Evolutionary conservation across 2,888 invertebrate species (phyloP).

Genomic region (Acleris emargana): DNA sequence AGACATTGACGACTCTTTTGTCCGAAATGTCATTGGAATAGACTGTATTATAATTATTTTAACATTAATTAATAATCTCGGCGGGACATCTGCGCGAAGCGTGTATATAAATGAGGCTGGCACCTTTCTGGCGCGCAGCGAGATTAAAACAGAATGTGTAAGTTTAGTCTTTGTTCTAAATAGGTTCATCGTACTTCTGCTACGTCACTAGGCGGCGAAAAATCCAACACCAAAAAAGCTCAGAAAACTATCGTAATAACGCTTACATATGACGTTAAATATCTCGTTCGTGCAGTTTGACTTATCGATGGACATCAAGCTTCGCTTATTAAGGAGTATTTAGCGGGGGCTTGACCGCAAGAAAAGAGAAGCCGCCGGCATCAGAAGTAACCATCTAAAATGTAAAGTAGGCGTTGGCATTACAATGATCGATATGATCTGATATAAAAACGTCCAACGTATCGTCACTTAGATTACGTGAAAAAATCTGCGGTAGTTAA

Average conservation of each 20-base stretch:
- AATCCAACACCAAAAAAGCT: constrained; percentile 1
- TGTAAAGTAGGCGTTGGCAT: constrained; percentile 32
- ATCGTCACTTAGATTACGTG: constrained; percentile 23
- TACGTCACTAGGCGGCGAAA: constrained; percentile 2
- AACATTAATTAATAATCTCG: constrained; percentile 29
- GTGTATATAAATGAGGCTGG: constrained; percentile 33
- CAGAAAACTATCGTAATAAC: constrained; percentile 1
- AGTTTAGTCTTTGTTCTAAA: constrained; percentile 33
- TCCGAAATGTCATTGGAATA: constrained; percentile 12
- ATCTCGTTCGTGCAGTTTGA: background rate
- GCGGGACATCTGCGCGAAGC: constrained; percentile 24
- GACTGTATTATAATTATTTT: constrained; percentile 23
- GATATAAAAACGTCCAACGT: constrained; percentile 33
- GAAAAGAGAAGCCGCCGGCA: constrained; percentile 34
- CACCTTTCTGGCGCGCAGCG: constrained; percentile 32
- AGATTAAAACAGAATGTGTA: constrained; percentile 26
- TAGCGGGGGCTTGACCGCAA: constrained; percentile 23
- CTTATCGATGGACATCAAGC: constrained; percentile 20
- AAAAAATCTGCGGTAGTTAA: constrained; percentile 43
- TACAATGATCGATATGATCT: constrained; percentile 36
- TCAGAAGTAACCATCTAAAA: constrained; percentile 24
- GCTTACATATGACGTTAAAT: constrained; percentile 4
- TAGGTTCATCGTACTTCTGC: constrained; percentile 29
- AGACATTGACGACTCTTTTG: background rate
- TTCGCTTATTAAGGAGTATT: constrained; percentile 24